These are phyloP conservation scores for Aegotheles bennettii DNA, from an alignment of 2,113 vertebrate genomes.

Conservation along the genomic window DNA sequence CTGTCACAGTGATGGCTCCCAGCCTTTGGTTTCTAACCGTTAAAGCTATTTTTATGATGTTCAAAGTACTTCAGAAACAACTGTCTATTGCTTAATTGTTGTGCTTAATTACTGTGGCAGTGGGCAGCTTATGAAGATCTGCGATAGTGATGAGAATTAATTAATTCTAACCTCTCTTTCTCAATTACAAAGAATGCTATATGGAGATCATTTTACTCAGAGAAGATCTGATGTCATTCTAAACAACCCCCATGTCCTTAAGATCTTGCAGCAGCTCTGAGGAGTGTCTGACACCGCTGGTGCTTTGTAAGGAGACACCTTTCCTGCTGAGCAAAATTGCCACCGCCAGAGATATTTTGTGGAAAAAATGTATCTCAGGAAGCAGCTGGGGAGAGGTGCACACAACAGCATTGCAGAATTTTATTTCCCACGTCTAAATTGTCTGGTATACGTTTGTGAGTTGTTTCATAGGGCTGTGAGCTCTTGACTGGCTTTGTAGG, in stretches of 20 bases:
- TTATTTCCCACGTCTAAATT: not conserved
- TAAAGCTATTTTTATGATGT: not conserved
- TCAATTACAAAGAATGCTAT: not conserved
- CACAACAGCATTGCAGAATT: not conserved
- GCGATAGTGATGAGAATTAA: not conserved
- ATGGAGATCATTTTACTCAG: not conserved
- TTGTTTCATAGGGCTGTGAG: not conserved
- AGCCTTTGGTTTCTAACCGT: not conserved
- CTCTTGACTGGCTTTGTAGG: not conserved
- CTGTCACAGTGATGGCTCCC: constrained; percentile 10
- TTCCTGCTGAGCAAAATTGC: not conserved
- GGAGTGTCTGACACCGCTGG: not conserved
- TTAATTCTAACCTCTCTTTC: not conserved
- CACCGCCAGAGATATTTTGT: not conserved
- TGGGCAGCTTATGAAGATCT: constrained; percentile 10
- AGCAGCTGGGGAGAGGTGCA: not conserved
- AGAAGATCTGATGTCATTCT: not conserved
- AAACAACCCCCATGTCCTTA: not conserved
- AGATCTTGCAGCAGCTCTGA: not conserved
- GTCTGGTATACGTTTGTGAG: not conserved
- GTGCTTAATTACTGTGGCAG: not conserved
- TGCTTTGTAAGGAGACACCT: not conserved
- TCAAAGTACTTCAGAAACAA: constrained; percentile 28
- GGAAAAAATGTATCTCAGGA: not conserved
- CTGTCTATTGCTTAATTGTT: constrained; percentile 7